Base-by-base conservation (phyloP, 2,797 vertebrate genomes). In the Manis pentadactyla region DNA sequence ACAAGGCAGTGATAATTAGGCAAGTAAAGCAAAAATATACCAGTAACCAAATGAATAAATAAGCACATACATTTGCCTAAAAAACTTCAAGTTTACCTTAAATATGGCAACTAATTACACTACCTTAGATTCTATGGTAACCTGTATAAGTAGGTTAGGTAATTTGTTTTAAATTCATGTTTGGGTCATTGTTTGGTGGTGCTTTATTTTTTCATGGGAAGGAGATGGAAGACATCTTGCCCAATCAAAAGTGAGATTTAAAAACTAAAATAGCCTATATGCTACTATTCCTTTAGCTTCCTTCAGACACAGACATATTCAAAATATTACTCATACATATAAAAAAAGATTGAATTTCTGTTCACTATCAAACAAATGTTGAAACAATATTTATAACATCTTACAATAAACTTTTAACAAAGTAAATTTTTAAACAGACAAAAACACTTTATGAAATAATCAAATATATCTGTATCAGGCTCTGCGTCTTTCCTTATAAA, bases 1-100 rank as follows among this genome's bases (percentile, higher is more conserved):
- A 98, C 64, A 98, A 94, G 46, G 95, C 84, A 97, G 97, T 96
- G 87, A 93, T 84, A 98, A 98, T 98, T 97, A 98, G 93, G 87
- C 34, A 97, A 78, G 73, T 1, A 96, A 61, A 96, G 91, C 51
- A 98, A 87, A 97, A 94, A 87, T 0, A 17, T 17, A 79, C 49
- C 87, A 96, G 77, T 75, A 93, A 94, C 66, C 77, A 96, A 89
- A 39, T 86, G 97, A 98, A 96, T 87, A 90, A 90, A 95, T 92
- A 98, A 97, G 39, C 64, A 93, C 74, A 49, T 93, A 95, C 57
- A 92, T 0, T 90, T 83, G 92, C 69, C 92, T 89, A 95, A 6
- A 97, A 75, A 68, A 95, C 75, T 79, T 90, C 87, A 96, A 78
- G n/a, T 29, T 73, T 51, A 90, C 15, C 77, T 95, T 95, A 97